Conservation (phyloP, 2,113 vertebrate species). For the Sterna hirundo region DNA sequence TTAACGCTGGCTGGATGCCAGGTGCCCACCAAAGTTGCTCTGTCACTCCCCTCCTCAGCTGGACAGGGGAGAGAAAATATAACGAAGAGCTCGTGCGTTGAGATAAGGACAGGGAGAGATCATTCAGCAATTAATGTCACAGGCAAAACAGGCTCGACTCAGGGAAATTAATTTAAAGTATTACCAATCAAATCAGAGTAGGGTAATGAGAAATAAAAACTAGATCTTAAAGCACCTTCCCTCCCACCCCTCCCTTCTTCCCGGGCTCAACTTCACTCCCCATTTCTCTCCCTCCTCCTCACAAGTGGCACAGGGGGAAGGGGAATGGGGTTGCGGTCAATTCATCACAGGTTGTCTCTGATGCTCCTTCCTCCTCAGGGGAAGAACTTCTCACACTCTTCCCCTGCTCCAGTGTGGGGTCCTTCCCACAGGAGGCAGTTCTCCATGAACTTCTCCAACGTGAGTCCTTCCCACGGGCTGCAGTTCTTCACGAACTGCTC, state of each 20-base stretch:
- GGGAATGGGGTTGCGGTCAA: neutral
- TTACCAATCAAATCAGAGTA: neutral
- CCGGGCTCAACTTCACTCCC: neutral
- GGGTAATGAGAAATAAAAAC: neutral
- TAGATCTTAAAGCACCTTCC: neutral
- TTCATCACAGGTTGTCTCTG: neutral
- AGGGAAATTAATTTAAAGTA: neutral
- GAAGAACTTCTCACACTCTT: neutral
- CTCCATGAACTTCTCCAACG: neutral
- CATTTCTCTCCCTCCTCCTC: neutral
- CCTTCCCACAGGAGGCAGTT: neutral
- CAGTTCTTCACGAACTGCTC: neutral
- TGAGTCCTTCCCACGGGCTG: neutral
- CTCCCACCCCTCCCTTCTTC: neutral
- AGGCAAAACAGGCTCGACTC: neutral
- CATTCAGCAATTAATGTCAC: neutral
- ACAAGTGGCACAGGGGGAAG: neutral
- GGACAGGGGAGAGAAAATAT: neutral
- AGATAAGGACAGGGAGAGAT: neutral
- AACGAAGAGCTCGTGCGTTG: neutral
- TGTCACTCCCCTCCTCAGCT: neutral
- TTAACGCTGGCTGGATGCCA: neutral
- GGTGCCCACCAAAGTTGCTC: neutral
- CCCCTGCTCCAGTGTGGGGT: neutral
- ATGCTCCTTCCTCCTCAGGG: neutral